A percentile compares a stretch with the other conserved stretches of the same genome.
These are phyloP conservation scores for Blastobasis lacticolella DNA, from an alignment of 2,888 invertebrate species.

Conservation along the genomic window DNA sequence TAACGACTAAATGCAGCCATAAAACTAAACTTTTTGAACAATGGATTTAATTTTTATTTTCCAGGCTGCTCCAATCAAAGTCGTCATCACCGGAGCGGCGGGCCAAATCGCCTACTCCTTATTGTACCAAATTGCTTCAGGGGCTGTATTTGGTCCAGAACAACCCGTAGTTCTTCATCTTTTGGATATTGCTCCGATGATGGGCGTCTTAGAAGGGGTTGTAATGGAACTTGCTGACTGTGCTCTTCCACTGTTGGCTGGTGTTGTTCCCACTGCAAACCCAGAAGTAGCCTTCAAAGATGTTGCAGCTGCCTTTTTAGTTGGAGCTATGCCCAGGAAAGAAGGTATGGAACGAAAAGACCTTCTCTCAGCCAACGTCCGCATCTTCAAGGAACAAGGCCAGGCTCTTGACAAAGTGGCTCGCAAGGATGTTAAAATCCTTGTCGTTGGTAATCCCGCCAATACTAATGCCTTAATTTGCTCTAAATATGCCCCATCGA, in stretches of 20 bases:
- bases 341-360: slow-evolving; percentile 99
- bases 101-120: slow-evolving; percentile 99
- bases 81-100: slow-evolving; percentile 98
- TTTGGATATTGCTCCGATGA: slow-evolving; percentile 96
- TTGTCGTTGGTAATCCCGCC: slow-evolving; percentile 99
- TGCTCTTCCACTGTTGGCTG: slow-evolving; percentile 89
- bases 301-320: slow-evolving; percentile 95
- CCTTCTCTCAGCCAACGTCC: slow-evolving; percentile 96
- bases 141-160: slow-evolving; percentile 93
- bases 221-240: slow-evolving; percentile 98
- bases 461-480: slow-evolving; percentile 98
- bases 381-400: slow-evolving; percentile 98
- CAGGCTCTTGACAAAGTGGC: slow-evolving; percentile 93
- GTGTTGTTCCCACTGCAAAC: slow-evolving; percentile 90
- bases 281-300: slow-evolving; percentile 95
- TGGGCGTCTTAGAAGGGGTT: slow-evolving; percentile 97
- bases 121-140: slow-evolving; percentile 94
- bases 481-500: slow-evolving; percentile 95
- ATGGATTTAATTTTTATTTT: slow-evolving; percentile 26
- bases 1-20: too few relatives aligned
- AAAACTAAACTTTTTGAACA: neutral
- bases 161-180: slow-evolving; percentile 92
- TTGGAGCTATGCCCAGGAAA: slow-evolving; percentile 98
- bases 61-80: slow-evolving; percentile 89
- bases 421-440: slow-evolving; percentile 92